Conservation (phyloP, 2,797 vertebrate species). For the Brachyrhaphis roseni region DNA sequence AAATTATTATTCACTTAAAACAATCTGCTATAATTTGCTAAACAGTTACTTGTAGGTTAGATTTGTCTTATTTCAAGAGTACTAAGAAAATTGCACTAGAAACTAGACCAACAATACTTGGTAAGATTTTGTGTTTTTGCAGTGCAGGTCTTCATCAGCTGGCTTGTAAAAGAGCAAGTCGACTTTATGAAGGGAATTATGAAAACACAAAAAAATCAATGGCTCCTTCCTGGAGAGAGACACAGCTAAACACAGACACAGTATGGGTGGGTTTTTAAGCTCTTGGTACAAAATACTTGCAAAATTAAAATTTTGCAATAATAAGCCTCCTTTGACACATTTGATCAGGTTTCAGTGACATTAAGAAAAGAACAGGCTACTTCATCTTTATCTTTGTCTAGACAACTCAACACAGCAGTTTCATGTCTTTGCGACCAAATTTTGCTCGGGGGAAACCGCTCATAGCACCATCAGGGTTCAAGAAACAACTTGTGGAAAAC, state of each 20-base stretch:
- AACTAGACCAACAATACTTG: no score
- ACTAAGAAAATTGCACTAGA: no score
- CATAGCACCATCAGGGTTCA: not conserved
- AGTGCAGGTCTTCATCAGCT: not conserved
- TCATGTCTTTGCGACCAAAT: not conserved
- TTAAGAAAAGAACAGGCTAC: not conserved
- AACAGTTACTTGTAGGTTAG: no score
- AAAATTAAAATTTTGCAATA: not conserved
- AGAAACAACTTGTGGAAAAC: slow-evolving; percentile 19
- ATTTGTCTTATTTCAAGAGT: no score
- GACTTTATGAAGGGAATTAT: not conserved
- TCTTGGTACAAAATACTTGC: no score
- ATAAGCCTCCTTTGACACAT: not conserved
- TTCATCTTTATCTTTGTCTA: not conserved
- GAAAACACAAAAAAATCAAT: no score
- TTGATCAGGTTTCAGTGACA: not conserved
- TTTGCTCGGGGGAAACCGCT: not conserved
- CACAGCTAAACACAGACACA: no score
- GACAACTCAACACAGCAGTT: not conserved
- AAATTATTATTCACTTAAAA: no score
- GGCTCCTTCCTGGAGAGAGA: no score
- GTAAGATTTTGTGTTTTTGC: no score
- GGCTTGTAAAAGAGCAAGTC: not conserved
- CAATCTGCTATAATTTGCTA: no score
- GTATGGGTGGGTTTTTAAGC: no score